phyloP scores from a whole-genome alignment of 2,888 invertebrate species.

The Lasiommata megera region DNA sequence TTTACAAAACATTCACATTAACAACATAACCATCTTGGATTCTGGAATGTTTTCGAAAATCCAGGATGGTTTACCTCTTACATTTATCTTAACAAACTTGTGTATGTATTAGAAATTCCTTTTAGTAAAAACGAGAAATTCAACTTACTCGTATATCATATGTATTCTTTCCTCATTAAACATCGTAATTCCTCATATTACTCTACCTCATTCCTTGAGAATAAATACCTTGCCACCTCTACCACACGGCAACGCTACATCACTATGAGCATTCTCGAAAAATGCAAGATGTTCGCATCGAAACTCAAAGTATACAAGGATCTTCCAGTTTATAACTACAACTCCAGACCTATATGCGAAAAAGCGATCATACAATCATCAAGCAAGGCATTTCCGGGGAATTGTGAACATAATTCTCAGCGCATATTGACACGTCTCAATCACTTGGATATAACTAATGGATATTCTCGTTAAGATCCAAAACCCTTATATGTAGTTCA shows the following conservation, averaged over 20 bases:
- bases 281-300: conserved; percentile 29
- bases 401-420: conserved; percentile 32
- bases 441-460: conserved; percentile 28
- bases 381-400: conserved; percentile 23
- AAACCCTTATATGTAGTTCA: conserved; percentile 28
- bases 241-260: too few species aligned
- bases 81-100: conserved; percentile 36
- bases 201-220: conserved; percentile 40
- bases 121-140: conserved; percentile 32
- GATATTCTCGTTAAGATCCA: conserved; percentile 29
- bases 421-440: conserved; percentile 35
- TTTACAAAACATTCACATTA: too few species aligned
- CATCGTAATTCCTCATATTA: conserved; percentile 36
- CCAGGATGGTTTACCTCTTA: conserved; percentile 36
- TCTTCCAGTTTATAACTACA: conserved; percentile 31
- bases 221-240: conserved; percentile 35
- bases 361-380: conserved; percentile 24
- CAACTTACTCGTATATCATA: too few species aligned
- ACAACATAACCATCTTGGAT: too few species aligned
- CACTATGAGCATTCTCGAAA: too few species aligned
- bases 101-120: conserved; percentile 38
- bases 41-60: conserved; percentile 34
- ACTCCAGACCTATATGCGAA: conserved; percentile 32
- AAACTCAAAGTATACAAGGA: conserved; percentile 30
- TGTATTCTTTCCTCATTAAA: conserved; percentile 38